Percentiles rank a stretch among this genome's conserved stretches.
Conservation (phyloP, 2,888 invertebrate genomes). For the Globia sparganii region DNA sequence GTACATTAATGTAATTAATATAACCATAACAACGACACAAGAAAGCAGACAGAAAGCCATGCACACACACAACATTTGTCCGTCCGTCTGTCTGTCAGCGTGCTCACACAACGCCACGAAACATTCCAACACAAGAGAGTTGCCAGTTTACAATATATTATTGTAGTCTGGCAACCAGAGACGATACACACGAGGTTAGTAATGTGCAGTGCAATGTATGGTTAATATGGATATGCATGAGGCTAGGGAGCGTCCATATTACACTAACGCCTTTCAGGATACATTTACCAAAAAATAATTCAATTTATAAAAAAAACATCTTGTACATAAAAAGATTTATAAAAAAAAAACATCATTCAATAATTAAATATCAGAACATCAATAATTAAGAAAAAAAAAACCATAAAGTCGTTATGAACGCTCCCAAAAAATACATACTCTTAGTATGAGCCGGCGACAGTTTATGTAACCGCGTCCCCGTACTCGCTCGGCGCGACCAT, state of each 20-base stretch:
- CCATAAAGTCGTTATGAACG: slow-evolving; percentile 57
- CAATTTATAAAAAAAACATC: neutral
- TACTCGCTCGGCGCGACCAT: slow-evolving; percentile 86
- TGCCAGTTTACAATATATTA: slow-evolving; percentile 49
- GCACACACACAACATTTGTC: slow-evolving; percentile 53
- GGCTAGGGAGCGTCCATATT: slow-evolving; percentile 58
- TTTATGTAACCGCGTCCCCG: slow-evolving; percentile 85
- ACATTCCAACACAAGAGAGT: slow-evolving; percentile 50
- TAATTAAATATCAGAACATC: neutral
- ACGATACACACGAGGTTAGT: slow-evolving; percentile 59
- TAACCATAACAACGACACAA: slow-evolving; percentile 47
- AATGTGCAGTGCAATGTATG: slow-evolving; percentile 66
- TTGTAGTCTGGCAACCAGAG: slow-evolving; percentile 45
- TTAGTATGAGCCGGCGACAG: slow-evolving; percentile 87
- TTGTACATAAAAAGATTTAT: neutral
- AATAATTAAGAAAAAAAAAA: slow-evolving; percentile 14
- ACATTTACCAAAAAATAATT: neutral
- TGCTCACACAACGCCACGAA: slow-evolving; percentile 49
- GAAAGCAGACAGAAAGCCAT: slow-evolving; percentile 60
- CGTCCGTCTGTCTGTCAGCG: slow-evolving; percentile 46
- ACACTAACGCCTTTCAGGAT: slow-evolving; percentile 28
- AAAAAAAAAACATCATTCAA: neutral
- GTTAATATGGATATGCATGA: slow-evolving; percentile 62
- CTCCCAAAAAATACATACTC: slow-evolving; percentile 84
- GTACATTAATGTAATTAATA: slow-evolving; percentile 35